Conservation (phyloP, 2,113 vertebrate species). For the Microtus pennsylvanicus region DNA sequence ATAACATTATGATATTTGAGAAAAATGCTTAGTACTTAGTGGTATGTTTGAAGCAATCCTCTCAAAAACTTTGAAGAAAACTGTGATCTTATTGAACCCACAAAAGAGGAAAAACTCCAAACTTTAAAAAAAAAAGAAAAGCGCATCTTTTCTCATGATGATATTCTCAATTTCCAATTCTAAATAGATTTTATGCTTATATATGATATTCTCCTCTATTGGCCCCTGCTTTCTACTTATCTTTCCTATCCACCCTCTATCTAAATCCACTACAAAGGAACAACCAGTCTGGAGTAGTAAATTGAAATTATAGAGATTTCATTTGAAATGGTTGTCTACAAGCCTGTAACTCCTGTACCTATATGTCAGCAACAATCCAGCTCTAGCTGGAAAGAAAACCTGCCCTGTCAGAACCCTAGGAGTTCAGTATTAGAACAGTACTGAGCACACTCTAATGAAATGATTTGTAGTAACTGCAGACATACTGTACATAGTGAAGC, state of each 20-base stretch:
- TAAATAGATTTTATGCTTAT: constrained; percentile 34
- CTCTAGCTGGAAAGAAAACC: constrained; percentile 6
- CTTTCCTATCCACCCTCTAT: background rate
- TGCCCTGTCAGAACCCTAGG: background rate
- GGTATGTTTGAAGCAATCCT: constrained; percentile 28
- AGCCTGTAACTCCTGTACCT: background rate
- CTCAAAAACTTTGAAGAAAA: constrained; percentile 56
- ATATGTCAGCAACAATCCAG: constrained; percentile 4
- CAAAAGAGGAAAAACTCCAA: constrained; percentile 34
- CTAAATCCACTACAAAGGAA: background rate
- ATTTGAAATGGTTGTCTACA: background rate
- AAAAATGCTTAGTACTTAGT: constrained; percentile 41
- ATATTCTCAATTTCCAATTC: constrained; percentile 15
- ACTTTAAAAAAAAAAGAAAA: constrained; percentile 23
- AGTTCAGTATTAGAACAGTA: background rate
- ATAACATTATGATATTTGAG: constrained; percentile 57
- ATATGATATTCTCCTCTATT: background rate
- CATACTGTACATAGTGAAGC: background rate
- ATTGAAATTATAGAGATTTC: background rate
- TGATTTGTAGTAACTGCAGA: background rate
- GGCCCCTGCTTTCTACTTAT: background rate
- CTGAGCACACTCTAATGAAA: constrained; percentile 25
- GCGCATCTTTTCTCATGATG: background rate
- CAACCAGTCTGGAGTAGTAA: background rate
- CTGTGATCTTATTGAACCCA: constrained; percentile 18